phyloP scores from a whole-genome alignment of 2,888 invertebrate species.

The Tenthredo amoena region DNA sequence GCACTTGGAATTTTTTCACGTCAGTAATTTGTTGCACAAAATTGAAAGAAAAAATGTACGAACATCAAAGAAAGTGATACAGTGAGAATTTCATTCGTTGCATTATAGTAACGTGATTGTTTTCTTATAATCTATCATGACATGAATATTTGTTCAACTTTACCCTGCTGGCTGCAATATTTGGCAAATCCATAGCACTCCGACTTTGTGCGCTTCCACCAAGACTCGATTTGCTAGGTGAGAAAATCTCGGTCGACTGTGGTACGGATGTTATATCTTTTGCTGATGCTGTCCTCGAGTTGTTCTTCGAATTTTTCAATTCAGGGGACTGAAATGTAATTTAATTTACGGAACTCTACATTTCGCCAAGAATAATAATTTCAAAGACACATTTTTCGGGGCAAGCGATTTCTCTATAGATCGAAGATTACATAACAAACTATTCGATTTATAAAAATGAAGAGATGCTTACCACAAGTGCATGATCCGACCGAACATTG shows the following conservation, averaged over 20 bases:
- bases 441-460: neutral
- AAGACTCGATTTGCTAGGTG: neutral
- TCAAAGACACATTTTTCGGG: neutral
- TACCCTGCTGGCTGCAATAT: constrained; percentile 30
- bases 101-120: neutral
- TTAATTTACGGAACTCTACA: neutral
- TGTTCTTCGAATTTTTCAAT: constrained; percentile 1
- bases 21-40: neutral
- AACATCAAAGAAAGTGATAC: neutral
- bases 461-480: neutral
- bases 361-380: neutral
- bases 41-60: neutral
- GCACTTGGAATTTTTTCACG: neutral
- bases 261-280: constrained; percentile 7
- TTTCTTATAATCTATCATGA: neutral
- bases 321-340: constrained; percentile 31
- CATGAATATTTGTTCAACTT: neutral
- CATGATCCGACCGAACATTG: neutral
- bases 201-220: neutral
- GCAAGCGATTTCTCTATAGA: neutral
- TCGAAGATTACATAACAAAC: neutral
- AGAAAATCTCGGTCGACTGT: neutral
- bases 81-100: neutral
- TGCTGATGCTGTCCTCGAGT: constrained; percentile 24
- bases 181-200: constrained; percentile 3